These are phyloP conservation scores for Achatina immaculata DNA, from an alignment of 1,140 invertebrate species.

Conservation along the genomic window DNA sequence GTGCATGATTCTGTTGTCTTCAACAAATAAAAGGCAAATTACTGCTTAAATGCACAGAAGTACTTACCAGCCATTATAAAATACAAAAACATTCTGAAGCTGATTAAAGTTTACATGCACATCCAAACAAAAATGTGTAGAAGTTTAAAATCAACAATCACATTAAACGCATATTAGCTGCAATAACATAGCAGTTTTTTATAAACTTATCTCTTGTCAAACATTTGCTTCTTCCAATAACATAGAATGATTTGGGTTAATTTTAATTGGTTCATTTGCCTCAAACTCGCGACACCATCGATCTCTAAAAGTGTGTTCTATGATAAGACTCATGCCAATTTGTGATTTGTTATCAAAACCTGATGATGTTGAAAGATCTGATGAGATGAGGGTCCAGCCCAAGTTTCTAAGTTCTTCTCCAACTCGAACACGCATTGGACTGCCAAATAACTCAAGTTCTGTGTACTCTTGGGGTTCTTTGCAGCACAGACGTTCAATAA, in stretches of 20 bases:
- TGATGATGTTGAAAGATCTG: slow-evolving; percentile 62
- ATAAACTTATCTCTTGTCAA: neutral
- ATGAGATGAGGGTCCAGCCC: slow-evolving; percentile 82
- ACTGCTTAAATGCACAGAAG: no score
- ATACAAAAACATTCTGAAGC: no score
- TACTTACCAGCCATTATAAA: no score
- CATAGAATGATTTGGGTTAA: slow-evolving; percentile 34
- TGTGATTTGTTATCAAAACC: slow-evolving; percentile 53
- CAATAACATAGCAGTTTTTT: no score
- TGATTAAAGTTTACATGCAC: no score
- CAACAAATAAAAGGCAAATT: no score
- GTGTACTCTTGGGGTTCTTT: slow-evolving; percentile 56
- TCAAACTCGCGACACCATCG: slow-evolving; percentile 50
- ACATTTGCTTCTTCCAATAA: slow-evolving; percentile 33
- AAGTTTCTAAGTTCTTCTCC: slow-evolving; percentile 81
- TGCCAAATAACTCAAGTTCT: slow-evolving; percentile 60
- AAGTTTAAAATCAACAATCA: no score
- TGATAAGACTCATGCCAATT: slow-evolving; percentile 52
- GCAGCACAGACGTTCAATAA: slow-evolving; percentile 53
- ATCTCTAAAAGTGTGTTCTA: slow-evolving; percentile 64
- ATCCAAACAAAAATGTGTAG: no score
- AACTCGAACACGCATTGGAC: slow-evolving; percentile 54
- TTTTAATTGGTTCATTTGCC: slow-evolving; percentile 33
- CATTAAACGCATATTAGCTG: no score
- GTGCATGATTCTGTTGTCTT: no score